phyloP scores from a whole-genome alignment of 1,140 invertebrate genomes.

The Caenorhabditis inopinata region DNA sequence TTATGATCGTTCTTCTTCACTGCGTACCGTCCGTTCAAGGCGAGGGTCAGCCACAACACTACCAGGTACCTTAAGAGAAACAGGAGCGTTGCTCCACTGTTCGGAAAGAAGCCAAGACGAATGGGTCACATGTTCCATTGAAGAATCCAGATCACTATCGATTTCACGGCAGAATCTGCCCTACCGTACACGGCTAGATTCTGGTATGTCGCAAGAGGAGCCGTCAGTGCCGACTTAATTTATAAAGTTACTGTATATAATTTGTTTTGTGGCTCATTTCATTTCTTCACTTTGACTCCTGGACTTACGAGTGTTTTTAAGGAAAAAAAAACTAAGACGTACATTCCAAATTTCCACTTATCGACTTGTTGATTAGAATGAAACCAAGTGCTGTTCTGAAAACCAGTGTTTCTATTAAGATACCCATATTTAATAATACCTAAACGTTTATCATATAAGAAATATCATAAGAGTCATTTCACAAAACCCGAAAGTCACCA shows the following conservation, averaged over 20 bases:
- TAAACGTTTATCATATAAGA: too few species aligned
- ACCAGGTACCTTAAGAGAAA: not conserved
- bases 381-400: too few species aligned
- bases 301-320: not conserved
- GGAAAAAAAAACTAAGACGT: not conserved
- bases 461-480: too few species aligned
- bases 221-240: not conserved
- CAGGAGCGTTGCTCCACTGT: not conserved
- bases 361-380: too few species aligned
- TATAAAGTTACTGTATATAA: too few species aligned
- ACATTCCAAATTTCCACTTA: too few species aligned
- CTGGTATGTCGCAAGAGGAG: not conserved
- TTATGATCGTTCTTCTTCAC: constrained; percentile 21
- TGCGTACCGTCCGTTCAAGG: constrained; percentile 30
- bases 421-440: too few species aligned
- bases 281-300: not conserved
- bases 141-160: not conserved
- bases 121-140: not conserved
- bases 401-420: too few species aligned
- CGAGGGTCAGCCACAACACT: not conserved
- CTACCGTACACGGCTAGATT: not conserved
- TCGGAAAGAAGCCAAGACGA: not conserved
- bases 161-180: not conserved
- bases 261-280: too few species aligned
- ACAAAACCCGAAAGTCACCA: too few species aligned